Percentiles rank a stretch among this genome's conserved stretches.
phyloP scores from a whole-genome alignment of 2,113 vertebrate genomes.

The Leptobrachium leishanense region DNA sequence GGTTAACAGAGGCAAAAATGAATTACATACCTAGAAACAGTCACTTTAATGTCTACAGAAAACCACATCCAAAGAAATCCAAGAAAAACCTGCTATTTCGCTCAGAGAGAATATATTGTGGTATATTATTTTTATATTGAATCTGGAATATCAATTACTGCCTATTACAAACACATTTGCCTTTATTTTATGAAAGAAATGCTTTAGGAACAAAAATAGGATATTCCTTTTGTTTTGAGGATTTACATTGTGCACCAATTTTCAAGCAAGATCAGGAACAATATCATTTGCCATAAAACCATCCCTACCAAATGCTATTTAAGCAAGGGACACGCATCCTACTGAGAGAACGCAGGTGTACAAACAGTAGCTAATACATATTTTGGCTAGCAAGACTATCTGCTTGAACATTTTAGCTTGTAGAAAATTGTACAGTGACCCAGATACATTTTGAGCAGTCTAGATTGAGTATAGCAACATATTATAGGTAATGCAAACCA shows the following conservation, averaged over 20 bases:
- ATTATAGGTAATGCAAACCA: constrained; percentile 4
- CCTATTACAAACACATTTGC: neutral
- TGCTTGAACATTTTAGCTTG: constrained; percentile 20
- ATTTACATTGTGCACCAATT: neutral
- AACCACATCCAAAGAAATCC: neutral
- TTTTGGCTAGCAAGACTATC: constrained; percentile 45
- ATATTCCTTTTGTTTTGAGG: too few species aligned
- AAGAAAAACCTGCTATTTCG: neutral
- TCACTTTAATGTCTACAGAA: neutral
- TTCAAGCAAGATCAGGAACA: constrained; percentile 17
- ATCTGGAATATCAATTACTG: neutral
- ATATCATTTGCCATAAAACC: constrained; percentile 14
- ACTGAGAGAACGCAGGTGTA: constrained; percentile 45
- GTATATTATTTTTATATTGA: neutral
- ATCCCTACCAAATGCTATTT: constrained; percentile 28
- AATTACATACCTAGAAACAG: neutral
- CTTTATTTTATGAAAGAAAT: neutral
- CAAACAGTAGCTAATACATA: constrained; percentile 46
- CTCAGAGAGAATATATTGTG: neutral
- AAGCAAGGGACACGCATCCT: constrained; percentile 33
- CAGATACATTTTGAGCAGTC: constrained; percentile 35
- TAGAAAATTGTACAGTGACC: constrained; percentile 31
- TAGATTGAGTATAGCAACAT: neutral
- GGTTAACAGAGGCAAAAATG: neutral
- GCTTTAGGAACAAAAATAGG: constrained; percentile 19